Conservation (phyloP, 2,113 vertebrate species). For the Pyxicephalus adspersus region DNA sequence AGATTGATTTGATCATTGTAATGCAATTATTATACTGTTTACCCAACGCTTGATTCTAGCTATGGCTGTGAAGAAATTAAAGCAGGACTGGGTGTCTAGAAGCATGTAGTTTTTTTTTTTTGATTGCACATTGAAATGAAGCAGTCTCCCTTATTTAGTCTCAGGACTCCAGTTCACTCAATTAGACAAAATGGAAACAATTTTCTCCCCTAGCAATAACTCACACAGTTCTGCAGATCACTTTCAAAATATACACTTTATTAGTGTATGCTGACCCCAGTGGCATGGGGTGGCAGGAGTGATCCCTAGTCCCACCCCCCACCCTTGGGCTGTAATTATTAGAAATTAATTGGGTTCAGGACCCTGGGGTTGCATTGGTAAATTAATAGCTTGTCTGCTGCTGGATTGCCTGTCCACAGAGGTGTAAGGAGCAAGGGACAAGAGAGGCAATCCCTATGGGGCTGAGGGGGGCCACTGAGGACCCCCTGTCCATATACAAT, state of each 20-base stretch:
- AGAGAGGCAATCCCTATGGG: conserved; percentile 63
- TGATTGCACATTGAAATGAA: conserved; percentile 71
- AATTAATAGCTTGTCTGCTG: conserved; percentile 85
- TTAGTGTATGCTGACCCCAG: conserved; percentile 82
- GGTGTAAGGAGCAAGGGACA: conserved; percentile 66
- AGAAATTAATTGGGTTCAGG: conserved; percentile 95
- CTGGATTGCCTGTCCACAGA: conserved; percentile 76
- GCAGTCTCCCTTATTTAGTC: conserved; percentile 75
- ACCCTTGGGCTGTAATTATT: conserved; percentile 93
- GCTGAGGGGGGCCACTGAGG: conserved; percentile 43
- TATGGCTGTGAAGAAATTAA: conserved; percentile 83
- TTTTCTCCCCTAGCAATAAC: conserved; percentile 89
- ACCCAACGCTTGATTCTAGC: conserved; percentile 82
- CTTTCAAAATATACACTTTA: conserved; percentile 85
- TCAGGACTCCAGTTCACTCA: conserved; percentile 77
- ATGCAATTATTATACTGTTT: conserved; percentile 87
- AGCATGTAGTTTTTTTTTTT: conserved; percentile 71
- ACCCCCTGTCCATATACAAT: conserved; percentile 61
- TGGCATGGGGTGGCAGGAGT: conserved; percentile 76
- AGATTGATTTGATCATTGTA: conserved; percentile 87
- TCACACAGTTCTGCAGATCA: conserved; percentile 83
- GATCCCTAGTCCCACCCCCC: conserved; percentile 78
- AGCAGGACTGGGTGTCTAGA: conserved; percentile 72
- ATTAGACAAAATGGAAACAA: conserved; percentile 94
- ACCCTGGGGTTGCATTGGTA: conserved; percentile 81